These are phyloP conservation scores for Lasioglossum baleicum DNA, from an alignment of 1,140 invertebrate species.

Conservation along the genomic window DNA sequence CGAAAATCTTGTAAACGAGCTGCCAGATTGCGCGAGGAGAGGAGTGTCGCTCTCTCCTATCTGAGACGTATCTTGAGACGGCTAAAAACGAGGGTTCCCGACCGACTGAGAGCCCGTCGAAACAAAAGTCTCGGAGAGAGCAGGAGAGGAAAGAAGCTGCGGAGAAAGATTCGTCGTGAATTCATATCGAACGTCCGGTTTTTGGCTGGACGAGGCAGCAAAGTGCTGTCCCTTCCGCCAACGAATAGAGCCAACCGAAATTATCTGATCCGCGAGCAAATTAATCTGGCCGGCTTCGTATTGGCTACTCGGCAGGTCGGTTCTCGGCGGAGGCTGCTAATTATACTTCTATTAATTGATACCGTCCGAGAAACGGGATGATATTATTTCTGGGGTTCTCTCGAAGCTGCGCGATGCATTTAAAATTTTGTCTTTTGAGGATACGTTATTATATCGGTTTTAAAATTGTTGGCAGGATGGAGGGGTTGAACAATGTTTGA, in stretches of 20 bases:
- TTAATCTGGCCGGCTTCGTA: not conserved
- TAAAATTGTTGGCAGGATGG: too few relatives aligned
- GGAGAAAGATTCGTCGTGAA: not conserved
- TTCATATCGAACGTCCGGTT: not conserved
- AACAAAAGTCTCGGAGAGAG: slow-evolving; percentile 8
- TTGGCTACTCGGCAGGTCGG: too few relatives aligned
- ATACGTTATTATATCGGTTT: too few relatives aligned
- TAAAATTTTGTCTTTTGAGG: too few relatives aligned
- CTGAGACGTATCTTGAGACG: slow-evolving; percentile 40
- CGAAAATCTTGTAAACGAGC: slow-evolving; percentile 34
- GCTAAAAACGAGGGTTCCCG: slow-evolving; percentile 28
- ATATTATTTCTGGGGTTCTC: too few relatives aligned
- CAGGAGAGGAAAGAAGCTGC: too few relatives aligned
- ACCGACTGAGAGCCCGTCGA: slow-evolving; percentile 11
- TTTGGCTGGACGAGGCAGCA: not conserved
- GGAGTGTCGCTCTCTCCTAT: slow-evolving; percentile 4
- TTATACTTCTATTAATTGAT: too few relatives aligned
- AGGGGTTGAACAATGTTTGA: too few relatives aligned
- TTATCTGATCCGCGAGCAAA: not conserved
- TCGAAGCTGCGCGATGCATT: too few relatives aligned
- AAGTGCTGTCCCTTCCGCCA: not conserved
- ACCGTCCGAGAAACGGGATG: too few relatives aligned
- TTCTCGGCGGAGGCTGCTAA: too few relatives aligned
- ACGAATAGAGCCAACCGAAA: not conserved
- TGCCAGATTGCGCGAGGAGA: slow-evolving; percentile 15